phyloP scores from a whole-genome alignment of 2,888 invertebrate species.

The Zygothrica quintamaculata region DNA sequence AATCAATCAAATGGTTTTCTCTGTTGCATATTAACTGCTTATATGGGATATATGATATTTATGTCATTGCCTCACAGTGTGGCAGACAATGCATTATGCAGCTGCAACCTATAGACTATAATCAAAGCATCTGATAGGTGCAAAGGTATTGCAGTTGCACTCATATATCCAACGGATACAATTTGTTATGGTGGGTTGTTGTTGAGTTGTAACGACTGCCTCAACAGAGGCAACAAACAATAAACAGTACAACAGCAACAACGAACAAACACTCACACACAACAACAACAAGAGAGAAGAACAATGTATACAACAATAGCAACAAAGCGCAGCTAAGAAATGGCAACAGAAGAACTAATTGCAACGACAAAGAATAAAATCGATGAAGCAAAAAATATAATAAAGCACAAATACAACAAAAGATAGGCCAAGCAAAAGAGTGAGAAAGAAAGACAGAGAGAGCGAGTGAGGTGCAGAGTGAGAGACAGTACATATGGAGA shows the following conservation, averaged over 20 bases:
- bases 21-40: no score
- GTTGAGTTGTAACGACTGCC: conserved; percentile 39
- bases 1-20: conserved; percentile 8
- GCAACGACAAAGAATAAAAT: conserved; percentile 80
- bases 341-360: conserved; percentile 65
- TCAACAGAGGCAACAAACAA: conserved; percentile 49
- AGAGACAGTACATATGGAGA: conserved; percentile 30
- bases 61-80: conserved; percentile 17
- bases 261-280: conserved; percentile 33
- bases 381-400: conserved; percentile 73
- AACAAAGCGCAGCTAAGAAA: conserved; percentile 43
- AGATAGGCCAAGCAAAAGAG: conserved; percentile 33
- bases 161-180: conserved; percentile 30
- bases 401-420: conserved; percentile 59
- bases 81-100: conserved; percentile 13
- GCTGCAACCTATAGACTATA: conserved; percentile 29
- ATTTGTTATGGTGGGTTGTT: conserved; percentile 36
- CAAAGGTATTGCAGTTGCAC: conserved; percentile 36
- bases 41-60: conserved; percentile 24
- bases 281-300: conserved; percentile 31
- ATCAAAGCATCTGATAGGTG: conserved; percentile 59
- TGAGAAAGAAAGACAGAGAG: conserved; percentile 20
- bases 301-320: conserved; percentile 36
- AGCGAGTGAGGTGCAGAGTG: conserved; percentile 15
- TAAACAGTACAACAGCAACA: conserved; percentile 29